phyloP scores from a whole-genome alignment of 2,888 invertebrate genomes.

The Tigriopus californicus region DNA sequence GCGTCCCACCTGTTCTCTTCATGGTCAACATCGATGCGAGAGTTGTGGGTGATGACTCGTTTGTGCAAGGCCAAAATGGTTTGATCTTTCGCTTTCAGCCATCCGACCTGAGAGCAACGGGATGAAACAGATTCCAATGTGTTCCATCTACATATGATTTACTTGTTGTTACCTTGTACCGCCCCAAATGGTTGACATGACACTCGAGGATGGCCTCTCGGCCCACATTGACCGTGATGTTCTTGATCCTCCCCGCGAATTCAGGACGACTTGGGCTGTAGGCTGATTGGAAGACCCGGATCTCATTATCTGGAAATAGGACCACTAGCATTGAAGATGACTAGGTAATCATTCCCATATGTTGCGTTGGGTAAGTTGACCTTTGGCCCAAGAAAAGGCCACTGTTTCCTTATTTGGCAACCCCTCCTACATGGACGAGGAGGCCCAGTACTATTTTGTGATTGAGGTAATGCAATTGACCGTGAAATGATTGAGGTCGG shows the following conservation, averaged over 20 bases:
- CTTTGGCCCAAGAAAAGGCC: too few relatives aligned
- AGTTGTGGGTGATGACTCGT: slow-evolving; percentile 62
- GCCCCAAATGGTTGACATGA: slow-evolving; percentile 48
- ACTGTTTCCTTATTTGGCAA: too few relatives aligned
- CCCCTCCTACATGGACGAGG: too few relatives aligned
- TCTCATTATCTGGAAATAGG: too few relatives aligned
- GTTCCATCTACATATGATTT: neutral
- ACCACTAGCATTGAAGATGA: too few relatives aligned
- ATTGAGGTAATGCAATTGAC: too few relatives aligned
- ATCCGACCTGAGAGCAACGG: slow-evolving; percentile 54
- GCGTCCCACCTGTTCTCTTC: slow-evolving; percentile 39
- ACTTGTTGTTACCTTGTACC: slow-evolving; percentile 43
- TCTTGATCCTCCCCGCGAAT: slow-evolving; percentile 47
- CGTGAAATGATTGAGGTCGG: too few relatives aligned
- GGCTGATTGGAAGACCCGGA: too few relatives aligned
- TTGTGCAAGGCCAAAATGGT: slow-evolving; percentile 71
- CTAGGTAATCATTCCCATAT: too few relatives aligned
- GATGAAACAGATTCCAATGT: neutral
- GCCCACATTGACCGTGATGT: slow-evolving; percentile 52
- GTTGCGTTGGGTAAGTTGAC: too few relatives aligned
- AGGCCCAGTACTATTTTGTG: too few relatives aligned
- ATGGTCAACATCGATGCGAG: slow-evolving; percentile 57
- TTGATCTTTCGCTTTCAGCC: slow-evolving; percentile 73
- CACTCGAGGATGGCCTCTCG: slow-evolving; percentile 53
- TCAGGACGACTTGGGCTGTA: slow-evolving; percentile 31